Conservation (phyloP, 2,888 invertebrate species). For the Leucoptera coffeella region DNA sequence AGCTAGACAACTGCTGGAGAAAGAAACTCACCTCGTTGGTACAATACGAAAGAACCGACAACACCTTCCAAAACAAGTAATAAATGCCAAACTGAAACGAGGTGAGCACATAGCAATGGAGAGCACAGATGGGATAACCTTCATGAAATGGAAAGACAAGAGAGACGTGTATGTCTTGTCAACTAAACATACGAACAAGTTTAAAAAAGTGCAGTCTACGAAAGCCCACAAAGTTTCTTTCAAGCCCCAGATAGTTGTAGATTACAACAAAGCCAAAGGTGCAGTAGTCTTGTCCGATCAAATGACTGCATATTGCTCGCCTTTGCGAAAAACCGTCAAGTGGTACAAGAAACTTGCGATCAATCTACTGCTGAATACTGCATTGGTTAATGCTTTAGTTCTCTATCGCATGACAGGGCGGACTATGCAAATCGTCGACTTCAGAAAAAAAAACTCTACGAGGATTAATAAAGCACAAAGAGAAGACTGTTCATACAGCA, state of each 20-base stretch:
- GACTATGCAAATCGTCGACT: conserved; percentile 6
- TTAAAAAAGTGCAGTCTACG: too few relatives aligned
- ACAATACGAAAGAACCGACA: conserved; percentile 9
- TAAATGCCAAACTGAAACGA: conserved; percentile 8
- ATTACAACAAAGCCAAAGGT: conserved; percentile 11
- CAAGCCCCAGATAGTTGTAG: conserved; percentile 10
- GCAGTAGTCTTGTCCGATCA: conserved; percentile 12
- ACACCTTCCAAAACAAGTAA: conserved; percentile 9
- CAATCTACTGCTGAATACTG: conserved; percentile 11
- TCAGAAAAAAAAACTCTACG: conserved; percentile 5
- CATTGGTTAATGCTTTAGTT: conserved; percentile 10
- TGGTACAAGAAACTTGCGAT: too few relatives aligned
- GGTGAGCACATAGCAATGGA: conserved; percentile 8
- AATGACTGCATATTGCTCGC: conserved; percentile 10
- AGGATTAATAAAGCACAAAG: too few relatives aligned
- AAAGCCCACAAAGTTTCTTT: conserved; percentile 2
- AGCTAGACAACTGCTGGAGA: conserved; percentile 11
- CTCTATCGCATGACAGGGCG: conserved; percentile 9
- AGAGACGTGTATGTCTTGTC: conserved; percentile 10
- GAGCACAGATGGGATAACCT: conserved; percentile 9
- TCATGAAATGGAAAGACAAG: conserved; percentile 10
- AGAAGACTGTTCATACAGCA: too few relatives aligned
- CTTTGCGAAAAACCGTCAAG: conserved; percentile 11
- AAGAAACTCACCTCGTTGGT: too few relatives aligned
- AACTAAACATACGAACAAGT: conserved; percentile 8